Evolutionary conservation across 92 coral and sea anemone genomes (phyloP).

Genomic region (Porites lobata): DNA sequence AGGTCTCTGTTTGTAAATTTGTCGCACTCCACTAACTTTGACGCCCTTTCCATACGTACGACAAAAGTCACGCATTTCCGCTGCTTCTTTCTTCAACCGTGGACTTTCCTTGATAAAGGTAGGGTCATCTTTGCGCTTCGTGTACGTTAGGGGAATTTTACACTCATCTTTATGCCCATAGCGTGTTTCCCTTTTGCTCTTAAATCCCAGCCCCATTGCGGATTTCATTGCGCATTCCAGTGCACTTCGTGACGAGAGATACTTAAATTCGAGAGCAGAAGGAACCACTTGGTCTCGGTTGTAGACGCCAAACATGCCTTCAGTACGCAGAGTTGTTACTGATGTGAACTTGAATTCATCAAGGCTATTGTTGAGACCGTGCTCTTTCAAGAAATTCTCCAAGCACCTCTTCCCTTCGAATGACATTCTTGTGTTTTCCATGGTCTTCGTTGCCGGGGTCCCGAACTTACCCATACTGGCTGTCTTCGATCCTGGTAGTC

Average conservation of each 20-base stretch:
- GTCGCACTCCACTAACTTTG: slow-evolving; percentile 20
- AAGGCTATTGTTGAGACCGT: too few species aligned
- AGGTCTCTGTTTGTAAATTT: slow-evolving; percentile 40
- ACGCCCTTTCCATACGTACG: slow-evolving; percentile 33
- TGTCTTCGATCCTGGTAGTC: too few species aligned
- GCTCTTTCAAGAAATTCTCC: too few species aligned
- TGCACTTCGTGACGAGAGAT: not conserved
- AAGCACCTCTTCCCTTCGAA: too few species aligned
- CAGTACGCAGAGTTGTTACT: not conserved
- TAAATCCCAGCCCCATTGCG: slow-evolving; percentile 50
- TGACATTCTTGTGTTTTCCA: too few species aligned
- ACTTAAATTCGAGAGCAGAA: slow-evolving; percentile 42
- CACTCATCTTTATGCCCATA: slow-evolving; percentile 23
- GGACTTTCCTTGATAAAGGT: not conserved
- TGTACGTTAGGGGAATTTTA: slow-evolving; percentile 16
- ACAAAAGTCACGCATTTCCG: slow-evolving; percentile 28
- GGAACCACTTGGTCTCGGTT: slow-evolving; percentile 35
- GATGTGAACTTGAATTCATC: too few species aligned
- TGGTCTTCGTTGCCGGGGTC: too few species aligned
- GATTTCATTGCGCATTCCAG: slow-evolving; percentile 50
- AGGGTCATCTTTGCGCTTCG: slow-evolving; percentile 19
- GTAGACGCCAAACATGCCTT: slow-evolving; percentile 47
- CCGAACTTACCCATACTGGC: too few species aligned
- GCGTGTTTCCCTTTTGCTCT: slow-evolving; percentile 36
- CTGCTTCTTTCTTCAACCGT: slow-evolving; percentile 27